Conservation (phyloP, 2,113 vertebrate species). For the western clawed frog (Xenopus tropicalis) region UCB_Xtro_10.0 CM004450.2:69301001-69301500, state of each 20-base stretch:
- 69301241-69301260: conserved; percentile 86
- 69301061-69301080: conserved; percentile 47
- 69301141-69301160: conserved; percentile 62
- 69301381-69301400: conserved; percentile 79
- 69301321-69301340: conserved; percentile 71
- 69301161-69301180: conserved; percentile 61
- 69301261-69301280: conserved; percentile 80
- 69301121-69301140: conserved; percentile 72
- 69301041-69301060: conserved; percentile 40
- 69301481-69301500: conserved; percentile 58
- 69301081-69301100: conserved; percentile 62
- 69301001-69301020: conserved; percentile 36
- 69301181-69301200: conserved; percentile 67
- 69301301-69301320: conserved; percentile 63
- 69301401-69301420: conserved; percentile 82
- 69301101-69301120: conserved; percentile 59
- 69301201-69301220: conserved; percentile 62
- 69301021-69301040: conserved; percentile 39
- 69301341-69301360: conserved; percentile 81
- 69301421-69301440: conserved; percentile 60
- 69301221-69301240: conserved; percentile 86
- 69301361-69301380: conserved; percentile 82
- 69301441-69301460: conserved; percentile 36
- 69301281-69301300: conserved; percentile 73
- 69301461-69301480: conserved; percentile 43